phyloP scores from a whole-genome alignment of 2,888 invertebrate genomes.

The Melanostoma mellinum region DNA sequence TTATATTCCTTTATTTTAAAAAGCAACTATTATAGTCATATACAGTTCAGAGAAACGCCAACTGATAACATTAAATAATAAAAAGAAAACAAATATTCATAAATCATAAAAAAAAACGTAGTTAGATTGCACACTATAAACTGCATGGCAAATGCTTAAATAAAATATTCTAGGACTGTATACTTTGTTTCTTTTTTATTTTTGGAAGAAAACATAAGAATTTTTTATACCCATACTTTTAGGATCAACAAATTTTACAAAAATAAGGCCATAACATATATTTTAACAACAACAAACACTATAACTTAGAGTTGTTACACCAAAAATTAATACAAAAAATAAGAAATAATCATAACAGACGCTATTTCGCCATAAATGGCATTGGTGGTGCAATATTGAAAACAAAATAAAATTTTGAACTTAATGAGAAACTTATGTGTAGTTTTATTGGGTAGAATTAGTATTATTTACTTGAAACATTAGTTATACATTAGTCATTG shows the following conservation, averaged over 20 bases:
- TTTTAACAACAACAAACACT: neutral
- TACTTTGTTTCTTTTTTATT: conserved; percentile 13
- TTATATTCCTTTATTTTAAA: neutral
- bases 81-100: neutral
- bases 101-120: conserved; percentile 8
- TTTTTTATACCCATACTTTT: conserved; percentile 54
- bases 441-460: conserved; percentile 38
- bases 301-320: conserved; percentile 8
- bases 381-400: conserved; percentile 55
- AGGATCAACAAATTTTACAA: conserved; percentile 54
- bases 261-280: neutral
- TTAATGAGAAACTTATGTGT: conserved; percentile 4
- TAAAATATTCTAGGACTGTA: conserved; percentile 16
- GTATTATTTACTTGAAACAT: conserved; percentile 33
- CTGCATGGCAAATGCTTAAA: conserved; percentile 21
- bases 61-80: conserved; percentile 11
- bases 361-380: conserved; percentile 44
- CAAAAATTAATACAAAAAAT: conserved; percentile 6
- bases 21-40: neutral
- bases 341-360: conserved; percentile 6
- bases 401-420: conserved; percentile 16
- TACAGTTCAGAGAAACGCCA: neutral
- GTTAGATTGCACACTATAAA: conserved; percentile 29
- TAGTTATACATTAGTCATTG: conserved; percentile 45
- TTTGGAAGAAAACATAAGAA: conserved; percentile 1